Percentiles rank a stretch among this genome's conserved stretches.
Evolutionary conservation across 2,888 invertebrate genomes (phyloP).

Genomic region (Acronicta leporina): DNA sequence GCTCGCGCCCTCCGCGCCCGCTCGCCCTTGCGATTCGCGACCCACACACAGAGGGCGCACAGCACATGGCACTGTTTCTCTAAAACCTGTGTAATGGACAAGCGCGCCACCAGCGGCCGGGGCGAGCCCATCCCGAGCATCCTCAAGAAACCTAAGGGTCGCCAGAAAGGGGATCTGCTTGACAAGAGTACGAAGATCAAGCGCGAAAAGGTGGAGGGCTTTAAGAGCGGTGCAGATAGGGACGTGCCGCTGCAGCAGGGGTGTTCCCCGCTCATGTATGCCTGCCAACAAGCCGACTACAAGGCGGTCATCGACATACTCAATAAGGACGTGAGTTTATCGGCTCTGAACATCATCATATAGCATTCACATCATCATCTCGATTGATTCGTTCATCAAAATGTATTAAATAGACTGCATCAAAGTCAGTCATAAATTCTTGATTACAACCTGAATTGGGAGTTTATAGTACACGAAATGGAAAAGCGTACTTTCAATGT

Average conservation of each 20-base stretch:
- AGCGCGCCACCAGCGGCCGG: constrained; percentile 78
- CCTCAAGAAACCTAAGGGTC: constrained; percentile 81
- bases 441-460: constrained; percentile 19
- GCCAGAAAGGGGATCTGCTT: constrained; percentile 78
- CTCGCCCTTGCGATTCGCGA: constrained; percentile 72
- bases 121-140: constrained; percentile 86
- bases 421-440: constrained; percentile 21
- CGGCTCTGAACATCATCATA: constrained; percentile 19
- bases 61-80: constrained; percentile 65
- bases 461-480: constrained; percentile 60
- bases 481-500: constrained; percentile 66
- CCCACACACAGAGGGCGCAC: constrained; percentile 50
- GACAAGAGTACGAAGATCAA: constrained; percentile 85
- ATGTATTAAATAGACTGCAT: constrained; percentile 3
- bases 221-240: constrained; percentile 77
- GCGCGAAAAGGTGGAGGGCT: constrained; percentile 79
- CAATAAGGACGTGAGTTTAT: constrained; percentile 92
- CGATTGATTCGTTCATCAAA: constrained; percentile 17
- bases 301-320: constrained; percentile 93
- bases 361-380: constrained; percentile 11
- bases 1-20: constrained; percentile 85
- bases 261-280: constrained; percentile 96
- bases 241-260: constrained; percentile 89
- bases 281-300: constrained; percentile 96
- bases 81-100: constrained; percentile 82